Percentiles rank a stretch among this genome's conserved stretches.
Evolutionary conservation across 2,113 vertebrate species (phyloP).

Genomic region (Pholis gunnellus): DNA sequence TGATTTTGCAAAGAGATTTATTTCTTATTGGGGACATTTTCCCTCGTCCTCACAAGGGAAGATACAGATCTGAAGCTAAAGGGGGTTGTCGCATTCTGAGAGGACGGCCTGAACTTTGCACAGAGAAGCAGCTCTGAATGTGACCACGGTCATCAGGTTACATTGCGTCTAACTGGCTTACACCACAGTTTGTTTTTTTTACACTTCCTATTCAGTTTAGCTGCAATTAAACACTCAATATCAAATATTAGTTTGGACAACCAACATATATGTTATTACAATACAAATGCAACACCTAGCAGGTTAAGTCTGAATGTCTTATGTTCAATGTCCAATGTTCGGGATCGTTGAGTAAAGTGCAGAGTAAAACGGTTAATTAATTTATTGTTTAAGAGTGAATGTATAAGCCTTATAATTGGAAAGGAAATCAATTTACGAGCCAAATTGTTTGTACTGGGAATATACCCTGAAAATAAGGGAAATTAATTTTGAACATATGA

Average conservation of each 20-base stretch:
- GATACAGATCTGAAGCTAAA: neutral
- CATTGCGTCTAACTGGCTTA: neutral
- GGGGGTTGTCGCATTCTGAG: neutral
- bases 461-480: neutral
- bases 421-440: neutral
- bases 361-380: neutral
- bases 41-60: neutral
- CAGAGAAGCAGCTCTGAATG: neutral
- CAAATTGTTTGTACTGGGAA: neutral
- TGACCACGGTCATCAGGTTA: neutral
- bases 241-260: too few relatives aligned
- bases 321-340: neutral
- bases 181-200: neutral
- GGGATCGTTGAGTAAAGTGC: neutral
- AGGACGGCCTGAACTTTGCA: neutral
- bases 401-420: neutral
- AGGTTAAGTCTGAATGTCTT: too few relatives aligned
- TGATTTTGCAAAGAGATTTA: neutral
- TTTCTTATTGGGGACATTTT: neutral
- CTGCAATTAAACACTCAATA: too few relatives aligned
- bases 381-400: neutral
- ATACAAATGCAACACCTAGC: too few relatives aligned
- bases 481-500: neutral
- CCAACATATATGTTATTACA: too few relatives aligned
- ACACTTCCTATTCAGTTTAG: neutral